A percentile compares a stretch with the other conserved stretches of the same genome.
phyloP scores from a whole-genome alignment of 2,888 invertebrate species.

The Monoplex corrugatus region DNA sequence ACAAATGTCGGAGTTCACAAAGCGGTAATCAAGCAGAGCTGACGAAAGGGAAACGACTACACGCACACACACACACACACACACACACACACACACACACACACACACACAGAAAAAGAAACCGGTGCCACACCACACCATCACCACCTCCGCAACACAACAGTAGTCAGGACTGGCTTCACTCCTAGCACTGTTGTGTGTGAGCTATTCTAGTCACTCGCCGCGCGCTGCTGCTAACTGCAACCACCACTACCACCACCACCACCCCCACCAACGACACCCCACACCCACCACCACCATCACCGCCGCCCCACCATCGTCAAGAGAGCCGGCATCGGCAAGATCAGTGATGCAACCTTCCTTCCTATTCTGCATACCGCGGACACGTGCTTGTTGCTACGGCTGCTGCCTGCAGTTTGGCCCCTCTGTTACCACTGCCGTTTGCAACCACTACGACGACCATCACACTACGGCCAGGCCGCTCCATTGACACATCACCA shows the following conservation, averaged over 20 bases:
- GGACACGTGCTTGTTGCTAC: conserved; percentile 35
- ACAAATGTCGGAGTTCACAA: background rate
- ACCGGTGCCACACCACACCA: background rate
- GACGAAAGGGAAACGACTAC: too few relatives aligned
- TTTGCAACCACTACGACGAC: conserved; percentile 28
- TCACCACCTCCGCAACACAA: too few relatives aligned
- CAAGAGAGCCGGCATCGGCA: too few relatives aligned
- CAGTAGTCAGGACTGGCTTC: background rate
- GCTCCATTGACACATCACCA: background rate
- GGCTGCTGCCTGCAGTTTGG: conserved; percentile 18
- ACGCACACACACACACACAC: background rate
- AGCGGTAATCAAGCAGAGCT: too few relatives aligned
- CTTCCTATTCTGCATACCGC: conserved; percentile 30
- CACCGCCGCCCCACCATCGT: too few relatives aligned
- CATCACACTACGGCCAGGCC: background rate
- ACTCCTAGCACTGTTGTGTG: background rate
- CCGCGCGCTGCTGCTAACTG: conserved; percentile 39
- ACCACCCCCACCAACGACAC: background rate
- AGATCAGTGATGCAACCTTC: conserved; percentile 30
- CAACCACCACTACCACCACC: conserved; percentile 9
- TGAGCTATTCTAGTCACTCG: conserved; percentile 39
- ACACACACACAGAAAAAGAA: background rate
- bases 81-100: background rate
- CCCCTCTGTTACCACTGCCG: conserved; percentile 7
- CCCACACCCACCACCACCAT: background rate